phyloP scores from a whole-genome alignment of 2,888 invertebrate genomes.

The Platypus cylindrus region DNA sequence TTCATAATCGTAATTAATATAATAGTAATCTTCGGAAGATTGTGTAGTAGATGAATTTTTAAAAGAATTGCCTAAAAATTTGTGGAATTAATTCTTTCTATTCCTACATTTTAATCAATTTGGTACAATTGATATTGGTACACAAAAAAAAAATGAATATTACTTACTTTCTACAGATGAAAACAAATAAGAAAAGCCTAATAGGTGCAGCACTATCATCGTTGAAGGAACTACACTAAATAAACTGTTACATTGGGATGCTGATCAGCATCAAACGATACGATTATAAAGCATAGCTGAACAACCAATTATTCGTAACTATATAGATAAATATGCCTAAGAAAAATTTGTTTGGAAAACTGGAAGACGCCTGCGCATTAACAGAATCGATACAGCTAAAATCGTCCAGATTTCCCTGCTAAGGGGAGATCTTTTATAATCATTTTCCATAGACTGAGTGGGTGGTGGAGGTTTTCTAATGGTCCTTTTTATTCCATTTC shows the following conservation, averaged over 20 bases:
- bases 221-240: slow-evolving; percentile 9
- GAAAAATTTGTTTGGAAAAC: slow-evolving; percentile 7
- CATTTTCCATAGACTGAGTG: too few species aligned
- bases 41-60: slow-evolving; percentile 6
- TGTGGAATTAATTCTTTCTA: too few species aligned
- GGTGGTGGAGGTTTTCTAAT: too few species aligned
- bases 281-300: slow-evolving; percentile 4
- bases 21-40: slow-evolving; percentile 28
- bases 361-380: slow-evolving; percentile 5
- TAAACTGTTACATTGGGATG: slow-evolving; percentile 9
- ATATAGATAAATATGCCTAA: neutral
- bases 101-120: too few species aligned
- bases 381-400: slow-evolving; percentile 13
- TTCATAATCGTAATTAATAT: slow-evolving; percentile 34
- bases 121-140: too few species aligned
- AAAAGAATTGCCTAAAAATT: slow-evolving; percentile 1
- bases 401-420: slow-evolving; percentile 3
- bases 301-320: slow-evolving; percentile 2
- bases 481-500: too few species aligned
- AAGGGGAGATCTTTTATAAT: neutral
- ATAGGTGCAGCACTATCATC: slow-evolving; percentile 14
- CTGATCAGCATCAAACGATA: slow-evolving; percentile 4
- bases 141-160: too few species aligned
- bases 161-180: slow-evolving; percentile 9
- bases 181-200: slow-evolving; percentile 13